phyloP scores from a whole-genome alignment of 2,888 invertebrate genomes.

The Autographa gamma region DNA sequence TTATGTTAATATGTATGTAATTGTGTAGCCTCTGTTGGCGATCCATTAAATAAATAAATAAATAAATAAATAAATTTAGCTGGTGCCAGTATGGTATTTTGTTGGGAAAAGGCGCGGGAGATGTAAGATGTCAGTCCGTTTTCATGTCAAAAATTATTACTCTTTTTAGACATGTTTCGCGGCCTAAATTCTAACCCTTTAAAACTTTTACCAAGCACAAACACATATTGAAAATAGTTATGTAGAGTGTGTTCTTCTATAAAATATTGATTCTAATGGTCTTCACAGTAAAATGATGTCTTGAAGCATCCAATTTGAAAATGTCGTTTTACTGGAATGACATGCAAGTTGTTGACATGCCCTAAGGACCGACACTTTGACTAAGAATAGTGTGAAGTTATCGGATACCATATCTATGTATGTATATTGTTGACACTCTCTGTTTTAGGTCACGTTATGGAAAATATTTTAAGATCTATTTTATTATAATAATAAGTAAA shows the following conservation, averaged over 20 bases:
- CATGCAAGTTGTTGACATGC: slow-evolving; percentile 27
- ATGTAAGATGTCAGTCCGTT: neutral
- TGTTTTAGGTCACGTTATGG: neutral
- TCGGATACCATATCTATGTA: slow-evolving; percentile 11
- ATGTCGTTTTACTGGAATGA: slow-evolving; percentile 19
- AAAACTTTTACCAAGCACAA: neutral
- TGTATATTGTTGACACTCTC: neutral
- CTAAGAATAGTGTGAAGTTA: neutral
- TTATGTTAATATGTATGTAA: no score
- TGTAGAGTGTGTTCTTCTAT: neutral
- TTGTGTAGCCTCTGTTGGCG: no score
- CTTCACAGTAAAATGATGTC: slow-evolving; percentile 12
- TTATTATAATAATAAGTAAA: neutral
- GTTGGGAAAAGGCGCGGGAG: no score
- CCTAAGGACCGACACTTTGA: slow-evolving; percentile 33
- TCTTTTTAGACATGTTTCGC: neutral
- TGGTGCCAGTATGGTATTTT: no score
- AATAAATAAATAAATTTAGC: no score
- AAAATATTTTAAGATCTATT: neutral
- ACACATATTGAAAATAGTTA: slow-evolving; percentile 2
- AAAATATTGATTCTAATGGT: slow-evolving; percentile 16
- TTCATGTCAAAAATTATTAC: neutral
- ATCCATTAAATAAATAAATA: no score
- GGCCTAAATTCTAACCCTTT: no score
- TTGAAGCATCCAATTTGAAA: slow-evolving; percentile 37